Percentiles rank a stretch among this genome's conserved stretches.
These are phyloP conservation scores for Trachops cirrhosus DNA, from an alignment of 2,797 vertebrate genomes.

Conservation along the genomic window DNA sequence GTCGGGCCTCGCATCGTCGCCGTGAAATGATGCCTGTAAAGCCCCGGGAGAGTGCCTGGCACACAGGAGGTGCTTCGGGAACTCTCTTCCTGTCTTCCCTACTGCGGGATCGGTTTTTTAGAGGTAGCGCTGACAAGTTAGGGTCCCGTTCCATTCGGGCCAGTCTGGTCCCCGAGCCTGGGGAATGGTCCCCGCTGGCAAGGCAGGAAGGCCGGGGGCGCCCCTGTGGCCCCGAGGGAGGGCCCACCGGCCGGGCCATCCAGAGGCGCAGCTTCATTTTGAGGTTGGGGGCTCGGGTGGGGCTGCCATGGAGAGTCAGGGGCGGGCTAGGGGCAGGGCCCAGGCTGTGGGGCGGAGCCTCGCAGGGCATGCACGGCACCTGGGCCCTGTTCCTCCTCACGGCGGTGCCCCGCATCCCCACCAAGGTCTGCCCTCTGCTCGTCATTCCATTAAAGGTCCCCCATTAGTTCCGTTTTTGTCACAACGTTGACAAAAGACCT, in stretches of 20 bases:
- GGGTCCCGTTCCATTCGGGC: background rate
- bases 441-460: background rate
- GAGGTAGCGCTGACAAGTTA: background rate
- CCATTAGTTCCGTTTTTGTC: background rate
- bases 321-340: background rate
- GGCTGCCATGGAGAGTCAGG: background rate
- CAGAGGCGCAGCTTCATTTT: background rate
- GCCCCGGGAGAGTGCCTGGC: background rate
- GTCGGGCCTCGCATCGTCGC: background rate
- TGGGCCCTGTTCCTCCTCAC: background rate
- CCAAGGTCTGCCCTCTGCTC: background rate
- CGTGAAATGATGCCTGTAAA: background rate
- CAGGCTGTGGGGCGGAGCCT: background rate
- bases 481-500: background rate
- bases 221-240: background rate
- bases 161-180: background rate
- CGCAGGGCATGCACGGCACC: background rate
- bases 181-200: background rate
- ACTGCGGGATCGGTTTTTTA: background rate
- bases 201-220: background rate
- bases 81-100: background rate
- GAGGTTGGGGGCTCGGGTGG: too few relatives aligned
- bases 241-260: background rate
- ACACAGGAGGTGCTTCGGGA: background rate
- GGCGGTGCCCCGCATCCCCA: fast-evolving